phyloP scores from a whole-genome alignment of 1,140 invertebrate species.

The Tetragonula clypearis region DNA sequence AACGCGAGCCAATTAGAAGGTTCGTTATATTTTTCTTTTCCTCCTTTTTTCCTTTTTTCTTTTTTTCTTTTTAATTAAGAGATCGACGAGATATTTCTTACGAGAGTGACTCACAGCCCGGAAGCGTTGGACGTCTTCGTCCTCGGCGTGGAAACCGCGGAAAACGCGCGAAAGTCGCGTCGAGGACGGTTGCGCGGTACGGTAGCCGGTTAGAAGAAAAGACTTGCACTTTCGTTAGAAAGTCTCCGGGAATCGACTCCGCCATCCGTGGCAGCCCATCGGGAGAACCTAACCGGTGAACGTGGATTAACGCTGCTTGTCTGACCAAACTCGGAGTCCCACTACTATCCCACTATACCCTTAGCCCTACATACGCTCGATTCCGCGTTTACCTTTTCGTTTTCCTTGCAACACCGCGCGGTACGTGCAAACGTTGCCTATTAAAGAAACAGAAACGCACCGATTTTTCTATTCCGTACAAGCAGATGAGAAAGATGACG shows the following conservation, averaged over 20 bases:
- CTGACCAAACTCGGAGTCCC: constrained; percentile 58
- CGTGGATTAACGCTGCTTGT: constrained; percentile 48
- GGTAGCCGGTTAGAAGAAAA: constrained; percentile 74
- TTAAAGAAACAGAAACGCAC: not conserved
- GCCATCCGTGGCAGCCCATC: constrained; percentile 73
- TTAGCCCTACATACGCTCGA: constrained; percentile 43
- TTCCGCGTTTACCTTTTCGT: constrained; percentile 10
- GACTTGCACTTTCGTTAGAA: constrained; percentile 82
- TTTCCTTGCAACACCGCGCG: not conserved
- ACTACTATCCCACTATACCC: constrained; percentile 47
- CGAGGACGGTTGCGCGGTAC: constrained; percentile 73
- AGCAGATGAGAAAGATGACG: not conserved
- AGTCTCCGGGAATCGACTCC: constrained; percentile 75
- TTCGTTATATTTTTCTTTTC: not conserved
- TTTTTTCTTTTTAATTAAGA: not conserved
- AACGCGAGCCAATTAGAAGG: constrained; percentile 6
- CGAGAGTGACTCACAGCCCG: constrained; percentile 45
- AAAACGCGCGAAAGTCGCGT: constrained; percentile 73
- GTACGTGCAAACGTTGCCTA: not conserved
- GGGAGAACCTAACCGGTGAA: constrained; percentile 43
- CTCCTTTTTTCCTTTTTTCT: not conserved
- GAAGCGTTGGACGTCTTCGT: constrained; percentile 61
- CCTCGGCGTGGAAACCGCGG: constrained; percentile 74
- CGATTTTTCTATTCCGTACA: not conserved
- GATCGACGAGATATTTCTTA: constrained; percentile 3